Conservation (phyloP, 2,113 vertebrate species). For the Monarcha castaneiventris region DNA sequence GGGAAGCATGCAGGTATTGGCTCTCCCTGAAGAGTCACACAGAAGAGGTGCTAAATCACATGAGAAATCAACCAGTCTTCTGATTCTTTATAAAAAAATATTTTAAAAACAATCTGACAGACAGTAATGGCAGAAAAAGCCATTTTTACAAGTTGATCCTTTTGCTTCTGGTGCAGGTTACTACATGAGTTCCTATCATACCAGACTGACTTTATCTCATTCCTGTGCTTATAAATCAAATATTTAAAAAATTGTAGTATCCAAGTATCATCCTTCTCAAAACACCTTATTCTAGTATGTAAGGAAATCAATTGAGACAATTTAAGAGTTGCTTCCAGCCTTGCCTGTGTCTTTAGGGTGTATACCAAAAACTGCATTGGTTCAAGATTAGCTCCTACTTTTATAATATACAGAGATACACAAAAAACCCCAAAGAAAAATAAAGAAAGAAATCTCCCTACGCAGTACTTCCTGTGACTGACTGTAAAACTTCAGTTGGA, state of each 20-base stretch:
- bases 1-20: background rate
- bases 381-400: background rate
- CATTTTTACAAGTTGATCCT: background rate
- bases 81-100: background rate
- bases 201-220: conserved; percentile 2
- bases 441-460: background rate
- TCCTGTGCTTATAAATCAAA: conserved; percentile 42
- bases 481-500: conserved; percentile 27
- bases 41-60: background rate
- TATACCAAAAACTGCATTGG: background rate
- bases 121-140: background rate
- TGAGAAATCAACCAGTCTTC: background rate
- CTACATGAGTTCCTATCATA: conserved; percentile 5
- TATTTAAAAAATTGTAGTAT: conserved; percentile 25
- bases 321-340: background rate
- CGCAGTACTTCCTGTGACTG: background rate
- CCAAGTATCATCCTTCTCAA: conserved; percentile 20
- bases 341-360: background rate
- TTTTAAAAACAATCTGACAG: background rate
- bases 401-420: background rate
- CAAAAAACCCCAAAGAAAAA: no score
- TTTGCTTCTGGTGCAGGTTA: conserved; percentile 16
- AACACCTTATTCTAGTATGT: background rate
- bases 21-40: background rate
- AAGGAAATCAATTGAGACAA: background rate